phyloP scores from a whole-genome alignment of 2,797 vertebrate genomes.

The Sebastes wilsoni region DNA sequence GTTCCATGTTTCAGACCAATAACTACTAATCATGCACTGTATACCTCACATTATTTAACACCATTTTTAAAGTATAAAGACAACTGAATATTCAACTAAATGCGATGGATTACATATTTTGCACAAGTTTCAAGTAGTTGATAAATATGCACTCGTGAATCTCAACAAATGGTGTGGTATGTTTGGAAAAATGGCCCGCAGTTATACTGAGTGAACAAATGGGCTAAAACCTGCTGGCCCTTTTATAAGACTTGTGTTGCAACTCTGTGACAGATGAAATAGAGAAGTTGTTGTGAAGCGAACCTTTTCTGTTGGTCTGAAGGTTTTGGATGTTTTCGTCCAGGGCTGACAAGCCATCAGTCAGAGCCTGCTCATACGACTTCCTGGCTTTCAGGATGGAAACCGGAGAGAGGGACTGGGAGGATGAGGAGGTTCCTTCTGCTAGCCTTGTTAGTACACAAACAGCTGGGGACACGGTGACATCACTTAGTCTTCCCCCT shows the following conservation, averaged over 20 bases:
- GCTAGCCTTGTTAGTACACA: conserved; percentile 86
- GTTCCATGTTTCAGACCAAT: neutral
- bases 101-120: neutral
- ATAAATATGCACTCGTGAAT: neutral
- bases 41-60: neutral
- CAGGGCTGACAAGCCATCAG: conserved; percentile 63
- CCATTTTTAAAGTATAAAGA: neutral
- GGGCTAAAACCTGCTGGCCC: too few relatives aligned
- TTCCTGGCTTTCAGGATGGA: conserved; percentile 90
- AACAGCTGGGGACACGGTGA: conserved; percentile 76
- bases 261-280: neutral
- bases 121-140: too few relatives aligned
- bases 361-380: conserved; percentile 84
- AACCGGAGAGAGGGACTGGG: conserved; percentile 76
- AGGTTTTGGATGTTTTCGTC: conserved; percentile 12
- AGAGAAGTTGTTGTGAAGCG: neutral
- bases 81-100: neutral
- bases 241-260: neutral
- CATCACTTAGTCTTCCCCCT: conserved; percentile 24
- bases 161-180: neutral
- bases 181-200: neutral
- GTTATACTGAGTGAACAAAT: neutral
- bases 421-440: conserved; percentile 76
- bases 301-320: conserved; percentile 54
- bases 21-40: neutral